Conservation (phyloP, 2,888 invertebrate genomes). For the Drosophila birchii region DNA sequence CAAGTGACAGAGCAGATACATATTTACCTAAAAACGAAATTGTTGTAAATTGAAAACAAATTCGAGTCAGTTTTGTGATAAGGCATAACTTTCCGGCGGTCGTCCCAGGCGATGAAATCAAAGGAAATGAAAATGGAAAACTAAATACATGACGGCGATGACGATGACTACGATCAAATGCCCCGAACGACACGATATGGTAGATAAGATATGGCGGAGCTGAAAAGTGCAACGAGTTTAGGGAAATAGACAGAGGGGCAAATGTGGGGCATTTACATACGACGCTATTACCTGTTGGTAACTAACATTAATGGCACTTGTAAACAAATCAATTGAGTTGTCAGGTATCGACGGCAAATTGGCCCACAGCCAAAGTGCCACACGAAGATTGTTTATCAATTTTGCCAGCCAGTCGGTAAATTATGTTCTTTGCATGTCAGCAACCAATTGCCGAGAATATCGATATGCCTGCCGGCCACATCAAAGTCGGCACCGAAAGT, state of each 20-base stretch:
- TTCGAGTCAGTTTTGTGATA: constrained; percentile 65
- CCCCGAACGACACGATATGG: constrained; percentile 31
- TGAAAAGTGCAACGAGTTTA: constrained; percentile 39
- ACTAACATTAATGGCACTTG: constrained; percentile 74
- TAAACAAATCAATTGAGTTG: constrained; percentile 74
- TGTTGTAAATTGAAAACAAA: constrained; percentile 82
- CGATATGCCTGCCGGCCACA: constrained; percentile 40
- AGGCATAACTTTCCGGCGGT: constrained; percentile 41
- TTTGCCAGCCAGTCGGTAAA: constrained; percentile 52
- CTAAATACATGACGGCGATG: constrained; percentile 52
- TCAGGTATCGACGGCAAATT: constrained; percentile 63
- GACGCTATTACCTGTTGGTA: constrained; percentile 24
- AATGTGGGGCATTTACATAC: constrained; percentile 64
- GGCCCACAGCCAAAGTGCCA: constrained; percentile 51
- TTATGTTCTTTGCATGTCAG: constrained; percentile 83
- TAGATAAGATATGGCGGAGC: constrained; percentile 26
- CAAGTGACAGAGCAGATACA: constrained; percentile 54
- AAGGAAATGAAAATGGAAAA: constrained; percentile 69
- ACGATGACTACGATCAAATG: constrained; percentile 55
- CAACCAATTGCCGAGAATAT: constrained; percentile 74
- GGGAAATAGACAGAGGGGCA: constrained; percentile 26
- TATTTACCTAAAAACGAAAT: constrained; percentile 71
- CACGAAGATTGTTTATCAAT: constrained; percentile 68
- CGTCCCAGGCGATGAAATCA: constrained; percentile 60
- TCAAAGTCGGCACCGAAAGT: constrained; percentile 59